Conservation (phyloP, 2,888 invertebrate species). For the Archaeoteleia sp. region DNA sequence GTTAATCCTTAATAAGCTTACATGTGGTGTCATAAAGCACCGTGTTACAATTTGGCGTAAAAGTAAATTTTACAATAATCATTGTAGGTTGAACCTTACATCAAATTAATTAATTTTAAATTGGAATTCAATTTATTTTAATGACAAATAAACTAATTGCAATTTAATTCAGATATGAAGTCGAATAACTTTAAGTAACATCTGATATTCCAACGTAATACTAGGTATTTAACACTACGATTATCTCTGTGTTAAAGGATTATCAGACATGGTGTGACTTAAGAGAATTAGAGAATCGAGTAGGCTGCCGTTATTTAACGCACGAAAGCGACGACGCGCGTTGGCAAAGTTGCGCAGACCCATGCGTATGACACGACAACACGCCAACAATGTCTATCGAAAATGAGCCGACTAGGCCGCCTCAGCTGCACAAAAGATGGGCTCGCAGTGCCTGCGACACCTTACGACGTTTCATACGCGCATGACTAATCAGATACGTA, state of each 20-base stretch:
- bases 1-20: too few relatives aligned
- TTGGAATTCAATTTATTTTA: too few relatives aligned
- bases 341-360: slow-evolving; percentile 80
- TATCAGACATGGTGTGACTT: slow-evolving; percentile 97
- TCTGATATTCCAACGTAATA: too few relatives aligned
- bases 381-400: slow-evolving; percentile 64
- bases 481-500: slow-evolving; percentile 59
- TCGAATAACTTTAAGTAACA: too few relatives aligned
- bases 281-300: slow-evolving; percentile 85
- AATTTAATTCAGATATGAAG: too few relatives aligned
- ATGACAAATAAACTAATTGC: too few relatives aligned
- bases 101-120: too few relatives aligned
- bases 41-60: too few relatives aligned
- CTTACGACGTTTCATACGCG: slow-evolving; percentile 71
- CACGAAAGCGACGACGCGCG: slow-evolving; percentile 95
- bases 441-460: slow-evolving; percentile 73
- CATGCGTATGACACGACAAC: slow-evolving; percentile 70
- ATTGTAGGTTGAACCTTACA: too few relatives aligned
- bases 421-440: slow-evolving; percentile 74
- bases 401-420: slow-evolving; percentile 50
- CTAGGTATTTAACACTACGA: neutral
- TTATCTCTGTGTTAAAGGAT: slow-evolving; percentile 77
- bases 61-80: too few relatives aligned
- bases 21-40: too few relatives aligned
- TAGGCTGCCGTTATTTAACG: slow-evolving; percentile 88